Evolutionary conservation across 2,113 vertebrate genomes (phyloP).

Genomic region (Hipposideros armiger): DNA sequence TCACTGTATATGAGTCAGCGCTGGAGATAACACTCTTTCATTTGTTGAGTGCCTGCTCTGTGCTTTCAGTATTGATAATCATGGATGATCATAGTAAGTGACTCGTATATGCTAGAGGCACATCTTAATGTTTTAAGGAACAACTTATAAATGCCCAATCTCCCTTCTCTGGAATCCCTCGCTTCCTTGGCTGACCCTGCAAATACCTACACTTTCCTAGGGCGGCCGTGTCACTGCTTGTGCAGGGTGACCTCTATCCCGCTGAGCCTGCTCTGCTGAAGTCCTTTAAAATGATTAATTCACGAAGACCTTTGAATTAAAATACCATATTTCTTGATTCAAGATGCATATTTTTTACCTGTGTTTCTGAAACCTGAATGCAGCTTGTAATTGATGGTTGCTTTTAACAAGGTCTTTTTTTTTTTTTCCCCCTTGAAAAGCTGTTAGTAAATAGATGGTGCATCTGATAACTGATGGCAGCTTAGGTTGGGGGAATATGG

Average conservation of each 20-base stretch:
- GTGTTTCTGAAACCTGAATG: slow-evolving; percentile 38
- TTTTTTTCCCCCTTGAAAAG: background rate
- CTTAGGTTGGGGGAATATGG: background rate
- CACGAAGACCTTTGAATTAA: slow-evolving; percentile 64
- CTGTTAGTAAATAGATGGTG: slow-evolving; percentile 44
- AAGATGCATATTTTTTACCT: slow-evolving; percentile 47
- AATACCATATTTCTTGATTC: slow-evolving; percentile 49
- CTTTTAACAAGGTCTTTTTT: slow-evolving; percentile 47
- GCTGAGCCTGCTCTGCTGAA: background rate
- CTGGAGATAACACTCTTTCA: background rate
- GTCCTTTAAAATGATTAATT: slow-evolving; percentile 64
- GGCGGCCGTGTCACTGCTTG: background rate
- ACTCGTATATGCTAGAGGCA: background rate
- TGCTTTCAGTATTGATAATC: background rate
- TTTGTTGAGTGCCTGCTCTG: background rate
- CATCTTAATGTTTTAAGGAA: background rate
- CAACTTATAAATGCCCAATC: background rate
- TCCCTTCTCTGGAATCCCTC: background rate
- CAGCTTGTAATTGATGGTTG: slow-evolving; percentile 56
- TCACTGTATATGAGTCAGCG: accelerated
- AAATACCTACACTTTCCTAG: background rate
- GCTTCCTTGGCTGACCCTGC: background rate
- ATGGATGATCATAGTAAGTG: no score
- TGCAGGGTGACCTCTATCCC: background rate
- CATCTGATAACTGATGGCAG: slow-evolving; percentile 40